A percentile compares a stretch with the other conserved stretches of the same genome.
These are phyloP conservation scores for Operophtera brumata DNA, from an alignment of 2,888 invertebrate genomes.

Conservation along the genomic window DNA sequence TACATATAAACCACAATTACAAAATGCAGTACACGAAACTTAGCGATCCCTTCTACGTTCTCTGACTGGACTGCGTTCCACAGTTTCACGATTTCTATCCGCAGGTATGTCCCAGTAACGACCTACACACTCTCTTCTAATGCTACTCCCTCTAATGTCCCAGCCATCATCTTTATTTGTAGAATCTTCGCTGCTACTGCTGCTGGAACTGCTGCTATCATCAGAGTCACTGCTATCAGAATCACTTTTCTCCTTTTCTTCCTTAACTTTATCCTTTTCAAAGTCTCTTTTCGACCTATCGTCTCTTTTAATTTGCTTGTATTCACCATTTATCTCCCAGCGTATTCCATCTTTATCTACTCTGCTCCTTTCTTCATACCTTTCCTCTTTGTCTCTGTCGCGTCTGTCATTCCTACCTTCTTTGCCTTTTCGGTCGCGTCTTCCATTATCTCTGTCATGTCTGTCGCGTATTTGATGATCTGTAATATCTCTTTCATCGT, in stretches of 20 bases:
- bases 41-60: constrained; percentile 24
- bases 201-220: constrained; percentile 25
- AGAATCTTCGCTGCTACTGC: constrained; percentile 22
- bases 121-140: constrained; percentile 32
- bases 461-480: constrained; percentile 28
- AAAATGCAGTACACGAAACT: constrained; percentile 4
- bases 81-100: constrained; percentile 30
- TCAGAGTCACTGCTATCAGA: constrained; percentile 22
- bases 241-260: constrained; percentile 12
- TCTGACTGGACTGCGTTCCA: constrained; percentile 23
- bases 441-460: constrained; percentile 27
- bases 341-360: constrained; percentile 22
- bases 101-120: constrained; percentile 47
- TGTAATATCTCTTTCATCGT: not conserved
- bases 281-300: constrained; percentile 5
- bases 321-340: constrained; percentile 22
- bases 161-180: constrained; percentile 39
- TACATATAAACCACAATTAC: constrained; percentile 11
- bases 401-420: constrained; percentile 14
- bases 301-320: constrained; percentile 9
- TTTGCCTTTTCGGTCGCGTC: constrained; percentile 16
- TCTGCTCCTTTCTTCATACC: constrained; percentile 16
- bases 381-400: constrained; percentile 10
- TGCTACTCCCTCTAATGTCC: constrained; percentile 42
- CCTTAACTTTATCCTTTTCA: not conserved